A percentile compares a stretch with the other conserved stretches of the same genome.
phyloP scores from a whole-genome alignment of 2,888 invertebrate species.

The Tinea trinotella region DNA sequence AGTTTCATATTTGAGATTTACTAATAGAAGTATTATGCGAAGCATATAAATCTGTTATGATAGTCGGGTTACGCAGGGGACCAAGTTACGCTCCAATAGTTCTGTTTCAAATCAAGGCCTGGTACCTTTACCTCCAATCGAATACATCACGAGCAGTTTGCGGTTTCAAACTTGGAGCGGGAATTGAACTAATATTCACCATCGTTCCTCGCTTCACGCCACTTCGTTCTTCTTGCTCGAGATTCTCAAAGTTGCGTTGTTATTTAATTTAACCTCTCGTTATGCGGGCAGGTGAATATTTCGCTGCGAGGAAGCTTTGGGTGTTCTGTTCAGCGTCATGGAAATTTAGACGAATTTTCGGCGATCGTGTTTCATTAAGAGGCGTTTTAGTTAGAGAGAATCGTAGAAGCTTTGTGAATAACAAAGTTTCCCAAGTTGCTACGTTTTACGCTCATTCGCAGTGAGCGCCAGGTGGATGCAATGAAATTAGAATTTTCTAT shows the following conservation, averaged over 20 bases:
- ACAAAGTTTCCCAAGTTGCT: conserved; percentile 57
- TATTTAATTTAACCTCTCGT: conserved; percentile 66
- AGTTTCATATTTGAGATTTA: too few relatives aligned
- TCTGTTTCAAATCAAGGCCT: neutral
- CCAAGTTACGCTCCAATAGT: neutral
- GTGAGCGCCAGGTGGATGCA: conserved; percentile 27
- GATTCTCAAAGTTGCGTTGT: conserved; percentile 29
- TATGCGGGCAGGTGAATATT: conserved; percentile 48
- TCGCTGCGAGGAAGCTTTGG: conserved; percentile 3
- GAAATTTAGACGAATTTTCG: conserved; percentile 58
- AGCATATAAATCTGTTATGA: conserved; percentile 7
- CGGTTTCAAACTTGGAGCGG: conserved; percentile 48
- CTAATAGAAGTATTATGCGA: too few relatives aligned
- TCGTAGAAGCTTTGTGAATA: conserved; percentile 49
- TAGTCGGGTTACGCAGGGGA: neutral
- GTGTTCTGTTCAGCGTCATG: conserved; percentile 50
- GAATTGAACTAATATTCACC: conserved; percentile 46
- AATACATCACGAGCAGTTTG: conserved; percentile 41
- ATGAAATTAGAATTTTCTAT: conserved; percentile 29
- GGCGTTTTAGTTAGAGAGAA: conserved; percentile 55
- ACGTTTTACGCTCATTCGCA: conserved; percentile 56
- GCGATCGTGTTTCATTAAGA: conserved; percentile 53
- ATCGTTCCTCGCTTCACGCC: conserved; percentile 20
- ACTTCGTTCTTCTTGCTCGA: neutral
- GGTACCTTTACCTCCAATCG: conserved; percentile 10